These are phyloP conservation scores for Salvator merianae DNA, from an alignment of 2,113 vertebrate genomes.

Conservation along the genomic window DNA sequence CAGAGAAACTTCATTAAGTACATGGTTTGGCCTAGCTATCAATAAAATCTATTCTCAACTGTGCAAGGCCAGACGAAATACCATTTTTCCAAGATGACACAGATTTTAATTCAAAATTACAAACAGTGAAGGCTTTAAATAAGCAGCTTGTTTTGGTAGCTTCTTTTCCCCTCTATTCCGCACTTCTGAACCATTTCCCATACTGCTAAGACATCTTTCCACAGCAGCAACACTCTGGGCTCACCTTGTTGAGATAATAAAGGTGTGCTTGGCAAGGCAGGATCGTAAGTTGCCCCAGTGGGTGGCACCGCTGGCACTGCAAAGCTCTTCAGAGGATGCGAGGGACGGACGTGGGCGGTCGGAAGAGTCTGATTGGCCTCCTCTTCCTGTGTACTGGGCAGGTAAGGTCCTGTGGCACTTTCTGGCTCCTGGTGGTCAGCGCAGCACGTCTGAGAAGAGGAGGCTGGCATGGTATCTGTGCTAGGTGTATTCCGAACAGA, in stretches of 20 bases:
- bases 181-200: rapidly evolving
- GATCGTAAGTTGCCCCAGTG: slow-evolving; percentile 79
- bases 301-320: slow-evolving; percentile 87
- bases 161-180: too few relatives aligned
- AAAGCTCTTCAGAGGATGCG: slow-evolving; percentile 96
- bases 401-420: slow-evolving; percentile 78
- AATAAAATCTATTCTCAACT: neutral
- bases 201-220: neutral
- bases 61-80: neutral
- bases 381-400: slow-evolving; percentile 87
- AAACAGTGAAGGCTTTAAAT: neutral
- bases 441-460: slow-evolving; percentile 82
- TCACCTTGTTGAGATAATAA: slow-evolving; percentile 92
- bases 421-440: slow-evolving; percentile 88
- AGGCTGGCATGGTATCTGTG: slow-evolving; percentile 87
- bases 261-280: slow-evolving; percentile 88
- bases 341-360: slow-evolving; percentile 87
- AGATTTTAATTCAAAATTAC: neutral
- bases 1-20: too few relatives aligned
- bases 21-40: neutral
- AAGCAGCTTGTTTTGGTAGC: too few relatives aligned
- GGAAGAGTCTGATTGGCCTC: slow-evolving; percentile 85
- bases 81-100: neutral
- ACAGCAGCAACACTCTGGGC: neutral
- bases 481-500: slow-evolving; percentile 93